A percentile compares a stretch with the other conserved stretches of the same genome.
These are phyloP conservation scores for Hipparchia semele DNA, from an alignment of 2,888 invertebrate species.

Conservation along the genomic window DNA sequence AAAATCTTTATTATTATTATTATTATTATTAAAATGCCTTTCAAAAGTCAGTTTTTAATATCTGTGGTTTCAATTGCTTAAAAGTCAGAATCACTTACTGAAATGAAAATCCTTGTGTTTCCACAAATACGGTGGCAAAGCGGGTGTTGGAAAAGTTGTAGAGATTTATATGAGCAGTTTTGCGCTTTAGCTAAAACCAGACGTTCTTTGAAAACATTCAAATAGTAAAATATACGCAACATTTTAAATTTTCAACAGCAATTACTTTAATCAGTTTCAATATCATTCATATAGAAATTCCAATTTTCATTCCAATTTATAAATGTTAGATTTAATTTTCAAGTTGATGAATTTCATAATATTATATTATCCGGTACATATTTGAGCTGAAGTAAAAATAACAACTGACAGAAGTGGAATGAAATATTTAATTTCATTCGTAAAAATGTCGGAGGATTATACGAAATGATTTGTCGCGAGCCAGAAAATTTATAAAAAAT, in stretches of 20 bases:
- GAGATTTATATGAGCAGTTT: constrained; percentile 13
- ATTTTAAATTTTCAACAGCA: background rate
- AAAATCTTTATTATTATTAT: too few species aligned
- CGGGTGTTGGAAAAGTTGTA: constrained; percentile 17
- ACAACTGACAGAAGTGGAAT: background rate
- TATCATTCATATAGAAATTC: background rate
- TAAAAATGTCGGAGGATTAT: background rate
- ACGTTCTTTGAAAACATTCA: background rate
- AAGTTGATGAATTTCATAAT: too few species aligned
- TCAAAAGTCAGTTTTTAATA: background rate
- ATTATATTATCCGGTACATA: too few species aligned
- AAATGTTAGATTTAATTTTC: background rate
- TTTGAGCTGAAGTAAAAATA: background rate
- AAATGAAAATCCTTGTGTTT: constrained; percentile 17
- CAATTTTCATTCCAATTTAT: background rate
- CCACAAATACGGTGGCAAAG: background rate
- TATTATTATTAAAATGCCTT: background rate
- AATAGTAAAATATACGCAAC: background rate
- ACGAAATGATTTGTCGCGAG: constrained; percentile 11
- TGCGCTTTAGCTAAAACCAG: background rate
- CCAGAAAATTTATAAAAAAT: constrained; percentile 10
- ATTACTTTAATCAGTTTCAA: background rate
- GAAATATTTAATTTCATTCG: background rate
- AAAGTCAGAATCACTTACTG: constrained; percentile 17
- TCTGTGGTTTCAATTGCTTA: constrained; percentile 5